Evolutionary conservation across 1,140 invertebrate species (phyloP).

Genomic region (Diploscapter pachys): DNA sequence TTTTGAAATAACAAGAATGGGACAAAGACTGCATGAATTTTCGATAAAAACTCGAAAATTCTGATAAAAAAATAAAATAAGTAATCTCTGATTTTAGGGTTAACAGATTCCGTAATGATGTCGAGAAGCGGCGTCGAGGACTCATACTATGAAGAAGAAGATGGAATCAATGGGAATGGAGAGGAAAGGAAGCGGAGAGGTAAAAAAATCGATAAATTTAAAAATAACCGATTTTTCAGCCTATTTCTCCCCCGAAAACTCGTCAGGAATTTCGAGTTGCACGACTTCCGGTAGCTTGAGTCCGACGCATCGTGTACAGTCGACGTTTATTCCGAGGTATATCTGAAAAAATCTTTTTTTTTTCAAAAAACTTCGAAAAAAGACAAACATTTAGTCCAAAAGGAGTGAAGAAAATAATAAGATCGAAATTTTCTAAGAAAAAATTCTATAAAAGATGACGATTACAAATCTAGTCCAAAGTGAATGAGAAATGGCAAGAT

Average conservation of each 20-base stretch:
- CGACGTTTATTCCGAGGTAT: conserved; percentile 79
- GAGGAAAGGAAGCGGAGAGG: conserved; percentile 33
- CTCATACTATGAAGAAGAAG: conserved; percentile 55
- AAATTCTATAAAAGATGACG: too few relatives aligned
- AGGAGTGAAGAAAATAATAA: neutral
- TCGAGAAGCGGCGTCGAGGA: conserved; percentile 45
- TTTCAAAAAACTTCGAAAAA: neutral
- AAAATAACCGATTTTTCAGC: conserved; percentile 33
- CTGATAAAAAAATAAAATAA: too few relatives aligned
- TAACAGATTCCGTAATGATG: conserved; percentile 20
- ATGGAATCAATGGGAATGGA: conserved; percentile 45
- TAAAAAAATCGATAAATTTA: conserved; percentile 7
- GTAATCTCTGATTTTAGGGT: conserved; percentile 22
- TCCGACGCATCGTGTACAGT: conserved; percentile 86
- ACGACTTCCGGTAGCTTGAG: conserved; percentile 72
- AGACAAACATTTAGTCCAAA: neutral
- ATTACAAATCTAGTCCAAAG: too few relatives aligned
- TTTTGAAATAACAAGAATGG: neutral
- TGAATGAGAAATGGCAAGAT: too few relatives aligned
- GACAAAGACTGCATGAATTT: neutral
- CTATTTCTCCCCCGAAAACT: conserved; percentile 43
- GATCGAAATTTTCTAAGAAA: neutral
- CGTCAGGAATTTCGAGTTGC: conserved; percentile 52
- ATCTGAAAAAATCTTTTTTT: neutral
- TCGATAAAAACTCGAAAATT: neutral